Conservation (phyloP, 2,113 vertebrate species). For the Actenoides lindsayi region DNA sequence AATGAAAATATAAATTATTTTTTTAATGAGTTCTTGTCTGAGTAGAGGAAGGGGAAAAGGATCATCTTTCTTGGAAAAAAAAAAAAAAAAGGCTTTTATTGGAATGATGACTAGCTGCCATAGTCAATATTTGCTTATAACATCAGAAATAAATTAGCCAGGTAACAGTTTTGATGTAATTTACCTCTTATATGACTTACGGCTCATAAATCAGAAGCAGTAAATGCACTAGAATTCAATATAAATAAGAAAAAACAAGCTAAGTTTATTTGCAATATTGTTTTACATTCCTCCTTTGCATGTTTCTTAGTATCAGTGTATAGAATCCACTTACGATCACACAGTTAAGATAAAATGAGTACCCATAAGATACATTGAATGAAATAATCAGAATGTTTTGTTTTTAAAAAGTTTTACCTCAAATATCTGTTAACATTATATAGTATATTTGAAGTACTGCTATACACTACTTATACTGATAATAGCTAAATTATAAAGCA, state of each 20-base stretch:
- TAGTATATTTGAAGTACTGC: not conserved
- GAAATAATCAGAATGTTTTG: not conserved
- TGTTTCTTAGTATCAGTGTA: not conserved
- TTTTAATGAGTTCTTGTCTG: not conserved
- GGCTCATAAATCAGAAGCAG: not conserved
- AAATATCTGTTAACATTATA: not conserved
- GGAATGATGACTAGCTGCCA: not conserved
- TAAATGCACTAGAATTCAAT: not conserved
- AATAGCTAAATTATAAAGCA: not conserved
- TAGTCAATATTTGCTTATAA: conserved; percentile 12
- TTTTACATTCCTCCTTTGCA: not conserved
- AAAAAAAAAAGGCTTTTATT: not conserved
- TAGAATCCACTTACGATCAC: not conserved
- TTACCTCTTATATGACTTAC: not conserved
- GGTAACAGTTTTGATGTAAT: not conserved
- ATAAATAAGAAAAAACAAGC: not conserved
- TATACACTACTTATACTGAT: not conserved
- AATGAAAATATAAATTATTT: not conserved
- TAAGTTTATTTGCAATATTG: not conserved
- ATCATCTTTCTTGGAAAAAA: not conserved
- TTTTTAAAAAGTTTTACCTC: not conserved
- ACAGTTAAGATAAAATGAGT: not conserved
- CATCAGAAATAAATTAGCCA: not conserved
- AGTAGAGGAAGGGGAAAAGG: not conserved
- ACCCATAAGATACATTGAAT: not conserved